Evolutionary conservation across 1,140 invertebrate species (phyloP).

Genomic region (Papilio polyxenes): DNA sequence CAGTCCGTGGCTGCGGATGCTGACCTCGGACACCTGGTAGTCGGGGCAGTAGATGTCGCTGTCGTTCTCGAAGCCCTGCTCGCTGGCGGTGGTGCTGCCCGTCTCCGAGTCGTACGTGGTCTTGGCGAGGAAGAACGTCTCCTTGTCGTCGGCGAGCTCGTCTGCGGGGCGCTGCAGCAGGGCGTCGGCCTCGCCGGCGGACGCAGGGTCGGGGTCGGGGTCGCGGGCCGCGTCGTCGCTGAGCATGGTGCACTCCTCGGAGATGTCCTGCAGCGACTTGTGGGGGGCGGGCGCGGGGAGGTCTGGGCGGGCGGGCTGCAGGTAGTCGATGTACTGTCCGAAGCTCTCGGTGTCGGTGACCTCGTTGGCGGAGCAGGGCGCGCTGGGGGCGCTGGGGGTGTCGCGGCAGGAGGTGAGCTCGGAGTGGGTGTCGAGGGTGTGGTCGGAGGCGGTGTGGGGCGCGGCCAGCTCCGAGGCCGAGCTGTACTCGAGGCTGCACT

Average conservation of each 20-base stretch:
- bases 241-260: conserved; percentile 73
- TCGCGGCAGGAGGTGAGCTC: conserved; percentile 78
- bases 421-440: conserved; percentile 78
- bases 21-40: conserved; percentile 83
- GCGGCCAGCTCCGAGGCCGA: conserved; percentile 76
- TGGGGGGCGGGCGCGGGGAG: conserved; percentile 65
- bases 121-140: conserved; percentile 73
- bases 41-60: conserved; percentile 82
- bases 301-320: conserved; percentile 68
- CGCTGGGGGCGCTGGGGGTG: conserved; percentile 78
- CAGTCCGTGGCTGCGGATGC: conserved; percentile 82
- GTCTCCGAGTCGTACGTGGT: conserved; percentile 79
- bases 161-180: conserved; percentile 62
- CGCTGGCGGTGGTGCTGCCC: conserved; percentile 77
- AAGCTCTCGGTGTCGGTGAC: conserved; percentile 79
- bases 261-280: conserved; percentile 73
- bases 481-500: conserved; percentile 78
- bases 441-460: conserved; percentile 77
- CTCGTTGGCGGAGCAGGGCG: conserved; percentile 78
- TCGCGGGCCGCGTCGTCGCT: conserved; percentile 66
- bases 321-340: conserved; percentile 76
- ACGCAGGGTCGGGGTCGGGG: conserved; percentile 57
- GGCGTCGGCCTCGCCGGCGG: conserved; percentile 61
- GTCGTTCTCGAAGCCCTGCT: conserved; percentile 79
- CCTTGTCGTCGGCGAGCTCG: conserved; percentile 58